Conservation (phyloP, 2,888 invertebrate genomes). For the Acleris literana region DNA sequence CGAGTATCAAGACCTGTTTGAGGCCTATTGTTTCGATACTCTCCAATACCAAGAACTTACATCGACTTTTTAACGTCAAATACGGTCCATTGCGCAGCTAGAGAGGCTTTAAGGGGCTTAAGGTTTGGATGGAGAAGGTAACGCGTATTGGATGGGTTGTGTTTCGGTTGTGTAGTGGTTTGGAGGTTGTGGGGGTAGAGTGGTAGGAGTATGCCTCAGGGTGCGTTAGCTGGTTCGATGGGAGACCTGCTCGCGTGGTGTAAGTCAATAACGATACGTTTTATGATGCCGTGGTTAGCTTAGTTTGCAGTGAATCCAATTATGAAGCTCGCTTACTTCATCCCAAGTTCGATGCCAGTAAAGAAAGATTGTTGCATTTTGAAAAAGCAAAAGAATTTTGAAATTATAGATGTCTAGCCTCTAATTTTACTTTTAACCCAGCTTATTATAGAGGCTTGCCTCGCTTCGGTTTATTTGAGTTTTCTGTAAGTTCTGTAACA, state of each 20-base stretch:
- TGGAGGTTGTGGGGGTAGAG: slow-evolving; percentile 4
- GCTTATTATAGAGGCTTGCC: too few species aligned
- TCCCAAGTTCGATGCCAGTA: too few species aligned
- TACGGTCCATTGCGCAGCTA: slow-evolving; percentile 9
- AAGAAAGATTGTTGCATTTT: too few species aligned
- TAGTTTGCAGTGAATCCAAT: too few species aligned
- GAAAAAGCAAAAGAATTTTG: too few species aligned
- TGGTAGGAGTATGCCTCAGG: slow-evolving; percentile 21
- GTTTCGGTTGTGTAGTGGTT: slow-evolving; percentile 2
- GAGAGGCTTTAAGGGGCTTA: neutral
- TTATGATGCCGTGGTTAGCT: neutral
- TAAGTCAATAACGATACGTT: slow-evolving; percentile 1
- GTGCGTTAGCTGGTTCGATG: slow-evolving; percentile 33
- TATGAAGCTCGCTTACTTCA: too few species aligned
- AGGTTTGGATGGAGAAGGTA: slow-evolving; percentile 1
- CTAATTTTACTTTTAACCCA: too few species aligned
- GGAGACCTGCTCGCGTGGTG: slow-evolving; percentile 23
- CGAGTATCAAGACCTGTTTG: slow-evolving; percentile 37
- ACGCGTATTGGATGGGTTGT: slow-evolving; percentile 14
- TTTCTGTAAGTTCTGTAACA: too few species aligned
- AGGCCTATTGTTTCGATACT: slow-evolving; percentile 37
- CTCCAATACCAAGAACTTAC: slow-evolving; percentile 4
- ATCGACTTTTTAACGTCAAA: neutral
- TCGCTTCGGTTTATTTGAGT: too few species aligned
- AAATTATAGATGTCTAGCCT: too few species aligned